Conservation (phyloP, 1,140 invertebrate species). For the Leptinotarsa lineolata region DNA sequence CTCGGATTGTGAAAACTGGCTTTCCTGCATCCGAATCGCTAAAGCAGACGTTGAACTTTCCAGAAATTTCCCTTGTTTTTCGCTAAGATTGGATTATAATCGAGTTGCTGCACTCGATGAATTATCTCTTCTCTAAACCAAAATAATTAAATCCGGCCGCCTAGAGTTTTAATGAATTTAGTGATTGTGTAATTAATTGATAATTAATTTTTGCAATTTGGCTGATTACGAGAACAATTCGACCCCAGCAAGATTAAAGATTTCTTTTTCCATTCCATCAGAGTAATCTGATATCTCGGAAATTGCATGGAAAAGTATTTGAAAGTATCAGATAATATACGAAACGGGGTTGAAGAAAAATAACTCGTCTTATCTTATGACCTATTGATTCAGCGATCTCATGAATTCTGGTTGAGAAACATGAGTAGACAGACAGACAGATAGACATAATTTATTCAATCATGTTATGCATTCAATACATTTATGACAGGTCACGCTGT, state of each 20-base stretch:
- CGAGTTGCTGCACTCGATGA: slow-evolving; percentile 13
- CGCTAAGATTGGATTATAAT: slow-evolving; percentile 16
- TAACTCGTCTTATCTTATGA: no score
- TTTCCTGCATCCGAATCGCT: not conserved
- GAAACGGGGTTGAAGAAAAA: no score
- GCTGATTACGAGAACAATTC: not conserved
- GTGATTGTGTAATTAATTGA: slow-evolving; percentile 8
- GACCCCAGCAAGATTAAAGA: not conserved
- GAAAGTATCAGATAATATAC: no score
- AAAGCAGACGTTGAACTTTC: not conserved
- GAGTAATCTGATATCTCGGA: no score
- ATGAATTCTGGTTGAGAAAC: no score
- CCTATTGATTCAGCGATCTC: no score
- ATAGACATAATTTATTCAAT: no score
- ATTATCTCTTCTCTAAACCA: slow-evolving; percentile 13
- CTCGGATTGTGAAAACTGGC: not conserved
- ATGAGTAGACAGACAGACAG: no score
- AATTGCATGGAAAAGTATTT: no score
- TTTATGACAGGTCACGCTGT: no score
- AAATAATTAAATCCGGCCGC: slow-evolving; percentile 9
- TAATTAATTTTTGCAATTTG: slow-evolving; percentile 16
- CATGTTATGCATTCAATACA: no score
- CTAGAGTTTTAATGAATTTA: slow-evolving; percentile 17
- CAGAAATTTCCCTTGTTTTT: not conserved
- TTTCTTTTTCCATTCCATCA: not conserved